Percentiles rank a stretch among this genome's conserved stretches.
phyloP scores from a whole-genome alignment of 37 sponge, comb jelly and placozoan genomes.

The Petrosia ficiformis region DNA sequence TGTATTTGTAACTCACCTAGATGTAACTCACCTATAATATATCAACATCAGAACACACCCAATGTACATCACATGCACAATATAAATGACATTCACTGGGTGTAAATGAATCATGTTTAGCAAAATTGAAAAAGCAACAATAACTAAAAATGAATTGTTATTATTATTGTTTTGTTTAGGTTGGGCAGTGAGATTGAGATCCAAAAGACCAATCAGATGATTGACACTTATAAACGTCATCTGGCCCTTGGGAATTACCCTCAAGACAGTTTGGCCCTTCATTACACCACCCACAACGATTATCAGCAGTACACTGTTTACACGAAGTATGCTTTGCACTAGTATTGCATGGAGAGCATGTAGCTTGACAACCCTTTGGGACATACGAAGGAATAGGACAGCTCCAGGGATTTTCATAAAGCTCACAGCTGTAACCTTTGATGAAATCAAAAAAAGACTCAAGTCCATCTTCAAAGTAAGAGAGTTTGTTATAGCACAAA shows the following conservation, averaged over 20 bases:
- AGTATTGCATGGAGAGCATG: conserved; percentile 41
- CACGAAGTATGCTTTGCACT: conserved; percentile 15
- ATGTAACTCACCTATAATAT: no score
- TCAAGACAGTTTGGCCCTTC: conserved; percentile 29
- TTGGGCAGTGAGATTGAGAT: background rate
- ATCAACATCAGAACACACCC: no score
- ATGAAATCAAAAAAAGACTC: conserved; percentile 27
- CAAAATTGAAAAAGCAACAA: no score
- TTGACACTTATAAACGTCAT: conserved; percentile 19
- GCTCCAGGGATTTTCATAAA: conserved; percentile 51
- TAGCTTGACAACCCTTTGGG: conserved; percentile 20
- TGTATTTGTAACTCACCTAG: no score
- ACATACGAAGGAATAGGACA: conserved; percentile 43
- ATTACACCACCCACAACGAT: conserved; percentile 37
- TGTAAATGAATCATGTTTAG: no score
- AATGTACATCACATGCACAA: no score
- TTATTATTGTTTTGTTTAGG: background rate
- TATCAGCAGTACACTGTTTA: conserved; percentile 7
- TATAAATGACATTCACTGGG: no score
- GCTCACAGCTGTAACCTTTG: conserved; percentile 25
- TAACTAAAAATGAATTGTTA: background rate
- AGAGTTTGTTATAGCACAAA: conserved; percentile 35
- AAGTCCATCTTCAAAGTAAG: conserved; percentile 25
- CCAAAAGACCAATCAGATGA: conserved; percentile 27
- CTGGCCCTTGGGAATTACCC: conserved; percentile 14